phyloP scores from a whole-genome alignment of 1,140 invertebrate species.

The Sminthurides bifidus region DNA sequence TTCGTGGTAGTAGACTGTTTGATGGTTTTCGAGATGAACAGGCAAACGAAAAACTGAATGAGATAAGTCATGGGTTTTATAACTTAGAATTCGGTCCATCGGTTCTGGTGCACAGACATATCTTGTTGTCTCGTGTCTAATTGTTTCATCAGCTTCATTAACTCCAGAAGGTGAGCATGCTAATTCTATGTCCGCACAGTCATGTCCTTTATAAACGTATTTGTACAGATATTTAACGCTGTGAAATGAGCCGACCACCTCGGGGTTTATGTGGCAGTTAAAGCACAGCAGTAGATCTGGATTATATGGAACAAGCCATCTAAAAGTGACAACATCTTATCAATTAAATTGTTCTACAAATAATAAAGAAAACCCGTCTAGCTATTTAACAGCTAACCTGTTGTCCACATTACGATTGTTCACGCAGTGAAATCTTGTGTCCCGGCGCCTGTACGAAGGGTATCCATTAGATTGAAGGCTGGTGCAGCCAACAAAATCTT shows the following conservation, averaged over 20 bases:
- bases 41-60: conserved; percentile 37
- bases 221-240: conserved; percentile 41
- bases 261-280: conserved; percentile 42
- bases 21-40: conserved; percentile 41
- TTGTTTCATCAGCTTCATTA: neutral
- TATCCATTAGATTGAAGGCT: conserved; percentile 34
- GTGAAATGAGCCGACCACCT: too few species aligned
- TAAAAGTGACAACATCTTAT: too few species aligned
- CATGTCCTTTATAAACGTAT: conserved; percentile 23
- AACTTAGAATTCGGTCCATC: conserved; percentile 30
- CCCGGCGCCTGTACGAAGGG: conserved; percentile 33
- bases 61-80: conserved; percentile 22
- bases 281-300: conserved; percentile 40
- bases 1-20: conserved; percentile 32
- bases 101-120: conserved; percentile 33
- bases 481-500: conserved; percentile 25
- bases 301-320: conserved; percentile 44
- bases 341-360: too few species aligned
- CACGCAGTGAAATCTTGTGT: neutral
- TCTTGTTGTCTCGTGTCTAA: conserved; percentile 31
- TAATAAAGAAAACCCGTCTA: too few species aligned
- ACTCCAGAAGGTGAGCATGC: too few species aligned
- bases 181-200: conserved; percentile 12
- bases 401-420: neutral
- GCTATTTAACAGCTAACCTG: too few species aligned